Base-by-base conservation (phyloP, 2,888 invertebrate genomes). In the Phyllotreta striolata region DNA sequence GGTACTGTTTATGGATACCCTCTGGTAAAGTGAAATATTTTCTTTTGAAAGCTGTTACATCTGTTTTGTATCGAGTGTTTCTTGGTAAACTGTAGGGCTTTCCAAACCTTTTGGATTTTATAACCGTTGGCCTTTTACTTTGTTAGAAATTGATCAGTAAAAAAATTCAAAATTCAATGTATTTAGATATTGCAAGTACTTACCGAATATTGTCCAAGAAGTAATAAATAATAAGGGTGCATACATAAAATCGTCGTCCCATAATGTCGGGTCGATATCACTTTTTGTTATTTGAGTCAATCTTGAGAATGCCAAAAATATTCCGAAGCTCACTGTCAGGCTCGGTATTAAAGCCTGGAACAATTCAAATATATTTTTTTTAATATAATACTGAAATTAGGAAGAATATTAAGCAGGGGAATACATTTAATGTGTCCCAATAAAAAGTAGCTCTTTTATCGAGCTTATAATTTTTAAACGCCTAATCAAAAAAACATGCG, bases 171-270 rank as follows among this genome's bases (percentile, higher is more conserved):
- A 12, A 14, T 34, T 49, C 6, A n/a, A 57, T 43, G 34, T 41
- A 41, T 2, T 2, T 59, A n/a, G 6, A 37, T 47, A 41, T 24
- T 12, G 9, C 41, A 38, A 37, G 9, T 47, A 68, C 75, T 78
- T 78, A 84, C 85, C 84, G 69, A 82, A 74, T 60, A 88, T 80
- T 47, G 85, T 82, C 76, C 85, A 83, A 69, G 86, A 85, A 7
- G 87, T 85, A 38, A 84, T 80, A 77, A 86, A 85, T 68, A 88
- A 81, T 68, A 89, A 83, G 0, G 89, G 88, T 55, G 87, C 85
- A 60, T 87, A 77, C 1, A 86, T 83, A 57, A 89, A 81, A 66
- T 85, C 84, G 62, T 85, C 83, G 49, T 86, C 86, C 87, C 88
- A 88, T 73, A 89, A 79, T 62, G 77, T 81, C 0, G 77, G 78